phyloP scores from a whole-genome alignment of 2,797 vertebrate genomes.

The Chelon auratus region DNA sequence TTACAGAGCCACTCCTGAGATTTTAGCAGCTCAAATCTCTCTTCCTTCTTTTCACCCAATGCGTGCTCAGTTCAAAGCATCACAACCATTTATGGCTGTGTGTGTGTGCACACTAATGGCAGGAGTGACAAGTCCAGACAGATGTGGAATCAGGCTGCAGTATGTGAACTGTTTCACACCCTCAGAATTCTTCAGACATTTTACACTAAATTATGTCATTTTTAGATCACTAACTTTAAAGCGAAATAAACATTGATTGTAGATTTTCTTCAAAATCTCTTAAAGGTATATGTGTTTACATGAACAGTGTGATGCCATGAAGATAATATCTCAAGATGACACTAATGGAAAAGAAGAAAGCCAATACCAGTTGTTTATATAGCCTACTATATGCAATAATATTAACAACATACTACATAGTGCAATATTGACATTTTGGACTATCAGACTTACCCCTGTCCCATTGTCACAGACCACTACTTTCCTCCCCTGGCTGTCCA shows the following conservation, averaged over 20 bases:
- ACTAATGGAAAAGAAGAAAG: not conserved
- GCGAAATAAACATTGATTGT: not conserved
- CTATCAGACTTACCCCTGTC: slow-evolving; percentile 80
- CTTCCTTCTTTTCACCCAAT: slow-evolving; percentile 79
- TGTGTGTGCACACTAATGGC: slow-evolving; percentile 34
- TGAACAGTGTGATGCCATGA: not conserved
- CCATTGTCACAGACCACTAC: slow-evolving; percentile 89
- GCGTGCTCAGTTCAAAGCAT: slow-evolving; percentile 45
- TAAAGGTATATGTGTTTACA: not conserved
- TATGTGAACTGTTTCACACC: slow-evolving; percentile 51
- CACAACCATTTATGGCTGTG: slow-evolving; percentile 81
- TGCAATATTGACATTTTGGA: not conserved
- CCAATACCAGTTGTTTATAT: not conserved
- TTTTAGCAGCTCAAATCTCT: slow-evolving; percentile 1
- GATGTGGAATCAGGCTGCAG: slow-evolving; percentile 52
- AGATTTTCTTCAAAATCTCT: not conserved
- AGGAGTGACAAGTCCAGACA: slow-evolving; percentile 79
- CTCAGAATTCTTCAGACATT: slow-evolving; percentile 7
- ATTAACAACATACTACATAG: not conserved
- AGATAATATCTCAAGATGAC: not conserved
- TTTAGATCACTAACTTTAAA: not conserved
- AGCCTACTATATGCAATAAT: not conserved
- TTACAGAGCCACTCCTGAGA: not conserved
- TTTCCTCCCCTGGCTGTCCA: slow-evolving; percentile 85
- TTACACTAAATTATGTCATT: not conserved